A percentile compares a stretch with the other conserved stretches of the same genome.
These are phyloP conservation scores for Drosophila macrothrix DNA, from an alignment of 2,888 invertebrate genomes.

Conservation along the genomic window DNA sequence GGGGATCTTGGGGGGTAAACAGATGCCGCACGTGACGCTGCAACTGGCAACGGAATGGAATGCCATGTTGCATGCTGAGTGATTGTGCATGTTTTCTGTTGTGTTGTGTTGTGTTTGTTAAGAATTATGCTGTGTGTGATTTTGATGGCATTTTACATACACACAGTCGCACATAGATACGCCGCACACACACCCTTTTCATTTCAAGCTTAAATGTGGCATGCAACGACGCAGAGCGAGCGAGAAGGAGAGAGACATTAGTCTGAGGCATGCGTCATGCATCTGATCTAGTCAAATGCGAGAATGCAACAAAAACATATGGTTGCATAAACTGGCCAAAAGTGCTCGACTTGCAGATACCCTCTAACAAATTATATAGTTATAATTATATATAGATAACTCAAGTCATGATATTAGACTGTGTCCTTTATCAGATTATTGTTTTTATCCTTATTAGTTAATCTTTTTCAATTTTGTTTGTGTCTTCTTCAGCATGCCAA, in stretches of 20 bases:
- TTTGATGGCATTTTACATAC: conserved; percentile 67
- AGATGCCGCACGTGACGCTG: conserved; percentile 65
- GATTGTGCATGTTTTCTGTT: conserved; percentile 63
- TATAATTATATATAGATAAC: background rate
- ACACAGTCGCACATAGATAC: conserved; percentile 14
- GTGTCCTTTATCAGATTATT: background rate
- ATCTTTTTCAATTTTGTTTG: background rate
- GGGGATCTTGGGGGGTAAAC: background rate
- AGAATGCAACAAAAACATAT: conserved; percentile 5
- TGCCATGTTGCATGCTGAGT: conserved; percentile 66
- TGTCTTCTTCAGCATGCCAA: background rate
- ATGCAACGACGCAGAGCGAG: conserved; percentile 36
- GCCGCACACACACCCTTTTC: conserved; percentile 33
- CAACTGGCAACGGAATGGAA: conserved; percentile 49
- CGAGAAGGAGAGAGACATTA: background rate
- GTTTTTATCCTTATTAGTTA: background rate
- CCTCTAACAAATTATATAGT: conserved; percentile 5
- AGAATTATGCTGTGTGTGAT: conserved; percentile 69
- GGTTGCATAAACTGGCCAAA: too few species aligned
- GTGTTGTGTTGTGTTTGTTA: conserved; percentile 38
- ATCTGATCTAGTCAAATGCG: conserved; percentile 28
- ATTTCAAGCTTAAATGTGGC: conserved; percentile 49
- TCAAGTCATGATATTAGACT: too few species aligned
- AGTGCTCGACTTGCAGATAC: conserved; percentile 8
- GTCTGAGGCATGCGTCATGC: conserved; percentile 18